phyloP scores from a whole-genome alignment of 2,888 invertebrate species.

The Oscheius sp. region DNA sequence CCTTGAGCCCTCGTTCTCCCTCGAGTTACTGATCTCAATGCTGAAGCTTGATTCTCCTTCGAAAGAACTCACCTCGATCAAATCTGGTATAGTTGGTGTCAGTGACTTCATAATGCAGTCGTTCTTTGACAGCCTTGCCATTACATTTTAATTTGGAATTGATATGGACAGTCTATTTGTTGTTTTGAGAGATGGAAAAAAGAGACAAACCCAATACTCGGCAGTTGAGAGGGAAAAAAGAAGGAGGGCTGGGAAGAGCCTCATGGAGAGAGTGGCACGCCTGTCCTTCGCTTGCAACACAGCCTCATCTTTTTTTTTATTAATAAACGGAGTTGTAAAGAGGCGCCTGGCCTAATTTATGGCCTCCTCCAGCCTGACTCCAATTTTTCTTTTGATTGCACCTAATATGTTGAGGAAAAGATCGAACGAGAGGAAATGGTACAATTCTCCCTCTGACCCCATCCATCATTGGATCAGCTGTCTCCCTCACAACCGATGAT shows the following conservation, averaged over 20 bases:
- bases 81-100: slow-evolving; percentile 4
- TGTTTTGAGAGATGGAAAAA: not conserved
- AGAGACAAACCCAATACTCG: slow-evolving; percentile 1
- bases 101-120: not conserved
- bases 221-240: not conserved
- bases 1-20: not conserved
- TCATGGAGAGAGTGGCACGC: not conserved
- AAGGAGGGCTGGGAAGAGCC: not conserved
- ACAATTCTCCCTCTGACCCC: not conserved
- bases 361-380: not conserved
- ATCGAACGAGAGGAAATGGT: too few relatives aligned
- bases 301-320: slow-evolving; percentile 4
- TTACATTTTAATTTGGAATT: slow-evolving; percentile 7
- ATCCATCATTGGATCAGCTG: not conserved
- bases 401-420: not conserved
- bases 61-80: not conserved
- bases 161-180: slow-evolving; percentile 5
- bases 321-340: not conserved
- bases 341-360: not conserved
- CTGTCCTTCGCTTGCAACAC: slow-evolving; percentile 5
- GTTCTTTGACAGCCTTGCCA: slow-evolving; percentile 5
- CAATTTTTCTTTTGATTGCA: not conserved
- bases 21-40: not conserved
- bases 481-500: not conserved
- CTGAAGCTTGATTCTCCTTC: not conserved